Evolutionary conservation across 2,888 invertebrate species (phyloP).

Genomic region (Girardia tigrina): DNA sequence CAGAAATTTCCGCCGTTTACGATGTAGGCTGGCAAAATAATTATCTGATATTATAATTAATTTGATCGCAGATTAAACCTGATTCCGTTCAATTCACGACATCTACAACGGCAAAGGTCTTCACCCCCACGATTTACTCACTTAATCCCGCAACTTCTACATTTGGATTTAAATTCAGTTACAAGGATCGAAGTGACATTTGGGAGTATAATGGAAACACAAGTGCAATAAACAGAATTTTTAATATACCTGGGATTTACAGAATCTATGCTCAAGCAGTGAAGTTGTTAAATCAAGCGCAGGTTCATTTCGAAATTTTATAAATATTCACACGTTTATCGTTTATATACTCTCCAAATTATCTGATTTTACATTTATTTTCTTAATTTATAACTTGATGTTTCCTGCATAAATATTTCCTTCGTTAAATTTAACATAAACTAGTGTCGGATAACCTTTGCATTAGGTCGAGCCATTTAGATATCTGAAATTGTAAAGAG

Average conservation of each 20-base stretch:
- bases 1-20: neutral
- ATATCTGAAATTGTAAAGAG: too few relatives aligned
- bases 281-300: neutral
- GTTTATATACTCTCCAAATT: neutral
- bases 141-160: neutral
- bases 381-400: too few relatives aligned
- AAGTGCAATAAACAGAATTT: neutral
- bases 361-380: neutral
- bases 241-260: neutral
- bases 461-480: too few relatives aligned
- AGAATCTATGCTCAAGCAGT: neutral
- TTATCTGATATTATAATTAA: neutral
- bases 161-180: neutral
- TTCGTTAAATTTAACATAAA: too few relatives aligned
- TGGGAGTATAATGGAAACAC: neutral
- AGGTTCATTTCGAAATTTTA: neutral
- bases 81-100: too few relatives aligned
- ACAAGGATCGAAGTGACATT: neutral
- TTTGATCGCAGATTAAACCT: neutral
- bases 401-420: too few relatives aligned
- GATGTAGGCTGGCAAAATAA: neutral
- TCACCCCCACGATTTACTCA: neutral
- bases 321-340: neutral
- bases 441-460: too few relatives aligned
- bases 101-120: neutral